Conservation (phyloP, 2,888 invertebrate species). For the Cosmopolites sordidus region DNA sequence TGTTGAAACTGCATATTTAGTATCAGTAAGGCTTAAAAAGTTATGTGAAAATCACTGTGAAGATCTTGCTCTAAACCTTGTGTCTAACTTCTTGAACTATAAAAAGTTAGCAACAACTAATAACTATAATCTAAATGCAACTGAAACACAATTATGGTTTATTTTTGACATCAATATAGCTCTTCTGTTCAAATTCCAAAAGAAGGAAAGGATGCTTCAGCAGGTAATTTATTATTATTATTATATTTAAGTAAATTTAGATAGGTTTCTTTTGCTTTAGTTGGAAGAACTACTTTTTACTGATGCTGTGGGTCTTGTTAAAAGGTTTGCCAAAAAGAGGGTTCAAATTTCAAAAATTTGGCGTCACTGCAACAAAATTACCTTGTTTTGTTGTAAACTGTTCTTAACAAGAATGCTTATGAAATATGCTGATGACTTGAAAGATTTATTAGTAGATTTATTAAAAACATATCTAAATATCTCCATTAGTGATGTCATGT, state of each 20-base stretch:
- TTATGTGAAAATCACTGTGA: slow-evolving; percentile 60
- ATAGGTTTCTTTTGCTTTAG: slow-evolving; percentile 40
- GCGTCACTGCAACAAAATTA: slow-evolving; percentile 54
- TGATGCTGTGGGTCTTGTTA: slow-evolving; percentile 55
- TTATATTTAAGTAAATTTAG: slow-evolving; percentile 46
- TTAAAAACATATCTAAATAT: slow-evolving; percentile 46
- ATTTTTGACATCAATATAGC: slow-evolving; percentile 59
- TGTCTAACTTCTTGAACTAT: slow-evolving; percentile 50
- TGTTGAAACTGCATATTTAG: slow-evolving; percentile 55
- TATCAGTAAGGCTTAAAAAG: slow-evolving; percentile 57
- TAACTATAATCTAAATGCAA: slow-evolving; percentile 44
- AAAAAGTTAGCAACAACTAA: slow-evolving; percentile 41
- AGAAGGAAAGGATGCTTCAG: slow-evolving; percentile 50
- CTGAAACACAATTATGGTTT: slow-evolving; percentile 53
- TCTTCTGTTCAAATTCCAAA: slow-evolving; percentile 55
- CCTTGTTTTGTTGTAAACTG: slow-evolving; percentile 54
- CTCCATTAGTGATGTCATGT: slow-evolving; percentile 38
- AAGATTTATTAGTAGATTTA: slow-evolving; percentile 40
- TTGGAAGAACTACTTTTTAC: slow-evolving; percentile 53
- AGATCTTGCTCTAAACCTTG: slow-evolving; percentile 58
- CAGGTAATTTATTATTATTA: slow-evolving; percentile 15
- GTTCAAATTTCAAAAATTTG: slow-evolving; percentile 54
- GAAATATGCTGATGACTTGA: slow-evolving; percentile 47
- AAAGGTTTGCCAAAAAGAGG: slow-evolving; percentile 49
- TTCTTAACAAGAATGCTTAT: slow-evolving; percentile 56